Evolutionary conservation across 2,113 vertebrate genomes (phyloP), one percentile per base, ranked within the genome.

Genomic region (Amphiprion ocellaris): DNA sequence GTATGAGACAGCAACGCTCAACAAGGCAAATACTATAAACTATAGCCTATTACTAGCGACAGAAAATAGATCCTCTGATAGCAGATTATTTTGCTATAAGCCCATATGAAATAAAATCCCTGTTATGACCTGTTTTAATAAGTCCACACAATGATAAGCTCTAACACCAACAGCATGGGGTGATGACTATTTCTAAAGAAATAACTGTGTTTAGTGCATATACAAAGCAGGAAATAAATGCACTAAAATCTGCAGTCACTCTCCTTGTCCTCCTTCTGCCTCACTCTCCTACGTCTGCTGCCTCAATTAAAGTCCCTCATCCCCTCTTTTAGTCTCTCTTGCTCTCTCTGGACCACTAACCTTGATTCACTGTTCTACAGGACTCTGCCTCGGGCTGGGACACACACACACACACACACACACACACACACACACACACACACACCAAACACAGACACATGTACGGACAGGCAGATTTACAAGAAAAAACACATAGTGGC

Each of bases 261-360:
- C 41, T 67, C 33, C 61, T 23, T 52, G 30, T 73, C 61, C 44
- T 55, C n/a, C 39, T 53, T 47, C 23, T 47, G 60, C 28, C 37
- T 53, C 47, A 24, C 50, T 58, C 47, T 74, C 4, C 61, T 19
- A 30, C 56, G 33, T 83, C 69, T 77, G 74, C 69, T 83, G 33
- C 73, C 59, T 86, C 46, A 28, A 76, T 84, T 80, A 65, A 74
- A 81, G 49, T 15, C 81, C 12, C 64, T 46, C 24, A 47, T 56
- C 44, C 65, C 49, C 58, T 77, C 75, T 77, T 75, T 81, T 74
- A 75, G 55, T 69, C 49, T 72, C 60, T 76, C 53, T 39, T 64
- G 59, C 76, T 89, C 90, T 88, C 81, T 84, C 66, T 86, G 86
- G 88, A 86, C 81, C 79, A 87, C 84, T 92, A 91, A 90, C 87